Evolutionary conservation across 2,888 invertebrate species (phyloP).

Genomic region (Kuschelorhynchus macadamiae): DNA sequence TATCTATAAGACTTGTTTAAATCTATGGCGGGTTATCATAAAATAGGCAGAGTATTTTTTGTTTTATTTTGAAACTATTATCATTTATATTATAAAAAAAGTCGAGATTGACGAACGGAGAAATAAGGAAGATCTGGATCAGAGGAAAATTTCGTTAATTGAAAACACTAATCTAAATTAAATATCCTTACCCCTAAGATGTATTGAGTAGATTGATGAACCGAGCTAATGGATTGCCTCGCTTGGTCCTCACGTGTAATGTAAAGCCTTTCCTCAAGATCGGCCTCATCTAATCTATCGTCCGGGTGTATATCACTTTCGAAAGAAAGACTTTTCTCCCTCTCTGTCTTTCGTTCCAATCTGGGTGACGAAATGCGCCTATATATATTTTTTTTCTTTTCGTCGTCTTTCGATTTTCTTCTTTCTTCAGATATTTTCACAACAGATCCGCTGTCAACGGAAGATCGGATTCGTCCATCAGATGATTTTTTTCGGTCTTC

Average conservation of each 20-base stretch:
- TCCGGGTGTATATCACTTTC: conserved; percentile 55
- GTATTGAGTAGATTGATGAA: conserved; percentile 43
- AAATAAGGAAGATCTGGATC: too few relatives aligned
- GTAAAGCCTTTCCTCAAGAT: conserved; percentile 21
- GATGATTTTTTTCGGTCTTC: conserved; percentile 14
- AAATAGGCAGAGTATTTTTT: too few relatives aligned
- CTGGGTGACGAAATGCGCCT: conserved; percentile 48
- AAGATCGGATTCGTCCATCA: conserved; percentile 42
- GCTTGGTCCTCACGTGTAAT: conserved; percentile 23
- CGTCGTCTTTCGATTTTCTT: conserved; percentile 41
- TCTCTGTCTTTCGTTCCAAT: conserved; percentile 34
- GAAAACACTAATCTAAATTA: too few relatives aligned
- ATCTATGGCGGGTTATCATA: too few relatives aligned
- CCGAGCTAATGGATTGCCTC: conserved; percentile 39
- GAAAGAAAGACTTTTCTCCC: conserved; percentile 54
- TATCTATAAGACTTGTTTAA: too few relatives aligned
- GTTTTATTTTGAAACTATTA: too few relatives aligned
- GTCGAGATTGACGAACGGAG: too few relatives aligned
- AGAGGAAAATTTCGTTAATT: too few relatives aligned
- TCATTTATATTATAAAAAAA: too few relatives aligned
- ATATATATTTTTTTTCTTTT: conserved; percentile 47
- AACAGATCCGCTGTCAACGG: conserved; percentile 37
- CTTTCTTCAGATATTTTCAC: conserved; percentile 40
- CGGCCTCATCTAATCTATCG: conserved; percentile 30
- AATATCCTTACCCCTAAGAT: conserved; percentile 37